Base-by-base conservation (phyloP, 1,140 invertebrate species). In the Drosophila takahashii region DNA sequence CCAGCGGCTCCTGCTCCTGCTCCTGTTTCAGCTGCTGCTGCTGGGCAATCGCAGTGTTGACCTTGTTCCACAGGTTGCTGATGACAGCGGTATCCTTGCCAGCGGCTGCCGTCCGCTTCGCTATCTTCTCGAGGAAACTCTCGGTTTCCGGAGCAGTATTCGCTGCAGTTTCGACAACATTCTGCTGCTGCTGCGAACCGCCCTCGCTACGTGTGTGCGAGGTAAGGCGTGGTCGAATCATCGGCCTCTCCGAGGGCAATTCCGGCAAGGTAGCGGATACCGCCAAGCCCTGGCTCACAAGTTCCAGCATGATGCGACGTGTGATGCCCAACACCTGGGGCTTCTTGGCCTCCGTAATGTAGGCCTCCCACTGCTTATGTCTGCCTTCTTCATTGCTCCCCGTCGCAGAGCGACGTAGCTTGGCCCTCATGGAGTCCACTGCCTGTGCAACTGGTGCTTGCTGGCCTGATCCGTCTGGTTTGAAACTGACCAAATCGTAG, bases 401-500 rank as follows among this genome's bases (percentile, higher is more conserved):
- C 15, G 64, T 15, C 6, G 45, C 29, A 0, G 67, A 79, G 26
- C 84, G 84, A 6, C 83, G 84, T 15, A 87, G 67, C 22, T 79
- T 87, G 8, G 84, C 72, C 1, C 83, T 60, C 83, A 87, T 87
- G 2, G 76, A 73, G 1, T 69, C 86, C 4, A 75, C 56, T 7
- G 60, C 60, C 37, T 11, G 18, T 6, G 27, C 15, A 0, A 47
- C 37, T n/a, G 69, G 34, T 11, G 58, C 10, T 41, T 60, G 69
- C 48, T 71, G 52, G 7, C 56, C 59, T 36, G 75, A 37, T 4
- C 52, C 27, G 59, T 89, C 84, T 0, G 67, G 72, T 92, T 92
- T 94, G 92, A 67, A 94, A 65, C 66, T 94, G 77, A 92, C 93
- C 93, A 95, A 86, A 91, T 95, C 95, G 81, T 95, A 95, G 59